Base-by-base conservation (phyloP, 2,797 vertebrate species). In the Thalassophryne amazonica region DNA sequence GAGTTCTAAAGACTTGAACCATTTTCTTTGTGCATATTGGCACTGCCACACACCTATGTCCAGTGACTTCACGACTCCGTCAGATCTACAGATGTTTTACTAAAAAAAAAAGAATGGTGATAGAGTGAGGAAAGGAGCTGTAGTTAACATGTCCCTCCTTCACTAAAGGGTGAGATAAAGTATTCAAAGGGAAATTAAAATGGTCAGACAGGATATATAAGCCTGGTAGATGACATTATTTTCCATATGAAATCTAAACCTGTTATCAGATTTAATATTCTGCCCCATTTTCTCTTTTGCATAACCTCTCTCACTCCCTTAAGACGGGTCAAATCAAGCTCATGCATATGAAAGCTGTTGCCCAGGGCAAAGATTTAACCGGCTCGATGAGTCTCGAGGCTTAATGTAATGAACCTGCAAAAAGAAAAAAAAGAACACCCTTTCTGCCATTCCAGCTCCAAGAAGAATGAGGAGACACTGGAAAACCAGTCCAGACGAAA, bases 301-400 rank as follows among this genome's bases (percentile, higher is more conserved):
- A 63, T 61, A 73, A 62, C 58, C 34, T 36, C 73, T 38, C 72
- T 60, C 53, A 64, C 32, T 49, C 57, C 69, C 70, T 55, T 57
- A 54, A 76, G 76, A 82, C 61, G 60, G 81, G 79, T 84, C 79
- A 85, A 74, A 75, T 80, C 60, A 73, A 62, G 47, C 70, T 80
- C 67, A 74, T 83, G 74, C 69, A 78, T 74, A 78, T 60, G 79
- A 82, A 86, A 80, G 68, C 64, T 17, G 9, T 37, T 43, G 81
- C 74, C 71, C 46, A 21, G 45, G 74, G 81, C 69, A 54, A 69
- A 75, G 76, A 67, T 76, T 83, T 80, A 73, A 78, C 72, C 62
- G 73, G 70, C 63, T 27, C 5, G 39, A 71, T 60, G 60, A 73
- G 69, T 72, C 73, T 78, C 63, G 4, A 27, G 60, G 46, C 59